Base-by-base conservation (phyloP, 2,888 invertebrate species). In the Amblyjoppa fuscipennis region DNA sequence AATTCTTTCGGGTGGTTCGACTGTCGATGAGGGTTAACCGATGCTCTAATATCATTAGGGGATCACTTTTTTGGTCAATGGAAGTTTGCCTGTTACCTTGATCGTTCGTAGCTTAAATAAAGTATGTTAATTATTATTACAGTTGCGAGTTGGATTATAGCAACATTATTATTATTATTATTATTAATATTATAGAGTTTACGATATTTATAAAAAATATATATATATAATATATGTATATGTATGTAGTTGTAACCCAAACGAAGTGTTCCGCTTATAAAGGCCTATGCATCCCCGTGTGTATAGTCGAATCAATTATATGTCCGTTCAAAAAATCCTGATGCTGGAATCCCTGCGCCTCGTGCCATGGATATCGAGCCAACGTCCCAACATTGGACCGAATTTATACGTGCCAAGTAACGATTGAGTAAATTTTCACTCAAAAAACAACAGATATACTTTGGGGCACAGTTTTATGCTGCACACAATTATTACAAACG, bases 251-350 rank as follows among this genome's bases (percentile, higher is more conserved):
- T 90, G 89, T 92, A 92, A 92, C 80, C 83, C 85, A 90, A 90
- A 90, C 86, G 87, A 91, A 89, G 89, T 92, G 91, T 92, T 93
- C 89, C 90, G 92, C 92, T 92, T 92, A 91, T 91, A 91, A 93
- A 91, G 92, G 93, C 93, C 93, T 93, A 93, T 88, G 88, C 89
- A 86, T 74, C 34, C 41, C 45, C 53, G 80, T 81, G 68, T 81
- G 68, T 28, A 68, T 66, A 45, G 45, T 66, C 45, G 7, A 68
- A 20, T 74, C n/a, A 45, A 68, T 81, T 68, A 11, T 34, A 45
- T 71, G 9, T 56, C 74, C 66, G 31, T 64, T 53, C n/a, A 41
- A n/a, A 20, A 66, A 49, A 66, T 51, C 49, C 66, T 53, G 38
- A 51, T 66, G 11, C 41, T 41, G 41, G 41, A 41, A 7, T 49